phyloP scores from a whole-genome alignment of 2,113 vertebrate species.

The Motacilla alba region DNA sequence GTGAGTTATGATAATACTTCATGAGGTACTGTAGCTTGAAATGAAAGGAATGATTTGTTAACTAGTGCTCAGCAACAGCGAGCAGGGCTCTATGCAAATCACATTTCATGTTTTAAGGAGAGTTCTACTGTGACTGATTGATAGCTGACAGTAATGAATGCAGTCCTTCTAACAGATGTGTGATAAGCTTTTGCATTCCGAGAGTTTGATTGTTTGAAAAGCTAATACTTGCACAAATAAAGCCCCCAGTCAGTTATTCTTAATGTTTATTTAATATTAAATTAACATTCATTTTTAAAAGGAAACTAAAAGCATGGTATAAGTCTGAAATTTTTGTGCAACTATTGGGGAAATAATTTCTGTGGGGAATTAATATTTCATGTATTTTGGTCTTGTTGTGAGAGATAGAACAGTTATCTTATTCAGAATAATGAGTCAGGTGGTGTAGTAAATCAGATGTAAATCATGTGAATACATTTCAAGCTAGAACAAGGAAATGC shows the following conservation, averaged over 20 bases:
- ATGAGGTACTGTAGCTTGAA: neutral
- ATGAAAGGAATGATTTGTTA: neutral
- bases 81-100: constrained; percentile 2
- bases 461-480: neutral
- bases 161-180: neutral
- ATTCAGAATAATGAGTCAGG: neutral
- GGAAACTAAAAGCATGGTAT: neutral
- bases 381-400: neutral
- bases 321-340: neutral
- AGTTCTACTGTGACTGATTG: constrained; percentile 7
- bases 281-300: neutral
- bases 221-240: neutral
- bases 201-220: constrained; percentile 8
- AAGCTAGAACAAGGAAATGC: neutral
- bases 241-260: neutral
- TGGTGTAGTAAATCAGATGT: neutral
- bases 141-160: constrained; percentile 39
- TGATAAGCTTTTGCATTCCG: constrained; percentile 13
- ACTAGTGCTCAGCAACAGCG: neutral
- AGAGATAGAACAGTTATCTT: neutral
- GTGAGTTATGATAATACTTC: neutral
- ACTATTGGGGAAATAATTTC: neutral
- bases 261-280: neutral
- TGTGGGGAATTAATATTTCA: neutral
- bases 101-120: neutral